Conservation (phyloP, 2,113 vertebrate genomes). For the Syngnathus typhle region DNA sequence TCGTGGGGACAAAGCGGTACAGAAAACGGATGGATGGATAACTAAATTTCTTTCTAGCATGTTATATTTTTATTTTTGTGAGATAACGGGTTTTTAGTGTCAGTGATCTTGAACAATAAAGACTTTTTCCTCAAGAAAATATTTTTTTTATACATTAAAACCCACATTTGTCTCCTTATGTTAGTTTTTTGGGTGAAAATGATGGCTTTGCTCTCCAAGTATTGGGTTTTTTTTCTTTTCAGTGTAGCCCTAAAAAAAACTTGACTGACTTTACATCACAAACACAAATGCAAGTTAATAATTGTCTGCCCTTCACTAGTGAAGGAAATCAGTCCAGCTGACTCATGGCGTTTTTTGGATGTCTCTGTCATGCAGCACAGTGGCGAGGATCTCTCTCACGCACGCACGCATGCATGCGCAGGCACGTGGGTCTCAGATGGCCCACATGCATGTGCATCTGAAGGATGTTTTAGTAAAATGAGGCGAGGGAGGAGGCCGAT, state of each 20-base stretch:
- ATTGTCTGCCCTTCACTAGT: constrained; percentile 42
- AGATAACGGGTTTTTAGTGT: too few species aligned
- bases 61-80: too few species aligned
- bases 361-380: constrained; percentile 30
- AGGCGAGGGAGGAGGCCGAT: constrained; percentile 19
- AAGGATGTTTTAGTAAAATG: constrained; percentile 32
- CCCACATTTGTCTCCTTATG: background rate
- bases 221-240: background rate
- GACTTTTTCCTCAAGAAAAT: background rate
- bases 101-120: background rate
- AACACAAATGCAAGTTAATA: constrained; percentile 44
- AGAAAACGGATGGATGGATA: too few species aligned
- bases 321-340: constrained; percentile 72
- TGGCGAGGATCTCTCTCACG: constrained; percentile 32
- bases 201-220: background rate
- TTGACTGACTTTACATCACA: background rate
- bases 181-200: background rate
- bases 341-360: constrained; percentile 46
- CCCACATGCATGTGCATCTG: constrained; percentile 46
- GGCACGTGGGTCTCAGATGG: constrained; percentile 16
- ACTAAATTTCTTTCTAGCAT: too few species aligned
- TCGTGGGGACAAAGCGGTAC: too few species aligned
- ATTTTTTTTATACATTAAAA: background rate
- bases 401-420: constrained; percentile 39
- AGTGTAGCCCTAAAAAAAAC: background rate